phyloP scores from a whole-genome alignment of 2,888 invertebrate genomes.

The Coleophora flavipennella region DNA sequence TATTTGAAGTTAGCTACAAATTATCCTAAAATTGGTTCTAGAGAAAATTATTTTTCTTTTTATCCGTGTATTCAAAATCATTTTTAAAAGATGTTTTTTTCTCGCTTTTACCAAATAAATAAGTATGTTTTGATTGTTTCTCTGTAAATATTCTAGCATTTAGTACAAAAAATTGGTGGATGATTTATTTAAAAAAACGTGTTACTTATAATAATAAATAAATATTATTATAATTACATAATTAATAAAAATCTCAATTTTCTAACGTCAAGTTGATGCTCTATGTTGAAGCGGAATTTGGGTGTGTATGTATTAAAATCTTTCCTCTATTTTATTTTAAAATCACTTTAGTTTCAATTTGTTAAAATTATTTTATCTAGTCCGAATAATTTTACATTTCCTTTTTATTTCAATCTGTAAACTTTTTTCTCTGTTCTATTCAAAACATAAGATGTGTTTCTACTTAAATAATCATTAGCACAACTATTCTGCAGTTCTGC shows the following conservation, averaged over 20 bases:
- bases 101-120: constrained; percentile 64
- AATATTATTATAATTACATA: constrained; percentile 21
- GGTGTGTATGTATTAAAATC: not conserved
- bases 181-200: constrained; percentile 34
- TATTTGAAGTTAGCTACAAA: constrained; percentile 24
- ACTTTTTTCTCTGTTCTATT: too few relatives aligned
- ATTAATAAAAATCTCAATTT: constrained; percentile 26
- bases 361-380: too few relatives aligned
- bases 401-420: too few relatives aligned
- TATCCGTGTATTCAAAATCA: constrained; percentile 15
- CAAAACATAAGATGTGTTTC: too few relatives aligned
- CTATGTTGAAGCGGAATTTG: not conserved
- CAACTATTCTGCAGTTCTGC: too few relatives aligned
- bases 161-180: constrained; percentile 66
- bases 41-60: constrained; percentile 3
- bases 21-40: constrained; percentile 9
- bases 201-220: constrained; percentile 27
- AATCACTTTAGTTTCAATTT: too few relatives aligned
- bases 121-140: constrained; percentile 36
- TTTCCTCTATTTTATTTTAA: too few relatives aligned
- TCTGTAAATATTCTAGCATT: constrained; percentile 60
- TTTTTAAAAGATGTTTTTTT: constrained; percentile 11
- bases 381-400: too few relatives aligned
- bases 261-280: constrained; percentile 10
- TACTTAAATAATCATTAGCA: too few relatives aligned